Base-by-base conservation (phyloP, 2,797 vertebrate genomes). In the Anableps anableps region DNA sequence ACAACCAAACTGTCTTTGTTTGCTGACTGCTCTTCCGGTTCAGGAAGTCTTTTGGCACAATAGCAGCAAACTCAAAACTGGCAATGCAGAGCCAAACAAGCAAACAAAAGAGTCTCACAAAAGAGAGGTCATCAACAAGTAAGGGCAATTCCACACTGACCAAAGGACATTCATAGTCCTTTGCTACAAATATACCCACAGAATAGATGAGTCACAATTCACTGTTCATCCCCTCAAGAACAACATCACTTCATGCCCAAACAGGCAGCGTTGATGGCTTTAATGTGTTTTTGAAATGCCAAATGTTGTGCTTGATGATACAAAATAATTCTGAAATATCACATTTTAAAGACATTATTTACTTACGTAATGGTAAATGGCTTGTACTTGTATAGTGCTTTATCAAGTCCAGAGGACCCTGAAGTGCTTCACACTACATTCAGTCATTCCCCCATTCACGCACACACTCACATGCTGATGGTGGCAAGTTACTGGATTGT, bases 171-270 rank as follows among this genome's bases (percentile, higher is more conserved):
- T 14, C 58, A 62, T 10, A 36, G 11, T 51, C 64, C 21, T 64
- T 80, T 78, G 62, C 60, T 71, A 68, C 71, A 78, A 31, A 68
- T 75, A 76, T 29, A 62, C 68, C 72, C 1, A 34, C 21, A 78
- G 41, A 86, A 78, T 55, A 53, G 70, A 86, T 84, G 85, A 88
- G 79, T 88, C 85, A 80, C 36, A 31, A 51, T 84, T 88, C 50
- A 79, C 75, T 85, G 88, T 83, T 80, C 17, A 5, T 17, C 36
- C 66, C 31, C 81, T 75, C 26, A 76, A 78, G 29, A 73, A 62
- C 45, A 47, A 47, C 75, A 53, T 8, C 48, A 14, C 9, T 64
- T 72, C 41, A 36, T 71, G 4, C 53, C 53, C 34, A 72, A 74
- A 21, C 23, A 45, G 9, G 23, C 9, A 72, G 41, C 21, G 51